Percentiles rank a stretch among this genome's conserved stretches.
phyloP scores from a whole-genome alignment of 1,140 invertebrate genomes.

The Pseudobourletiella spinata region DNA sequence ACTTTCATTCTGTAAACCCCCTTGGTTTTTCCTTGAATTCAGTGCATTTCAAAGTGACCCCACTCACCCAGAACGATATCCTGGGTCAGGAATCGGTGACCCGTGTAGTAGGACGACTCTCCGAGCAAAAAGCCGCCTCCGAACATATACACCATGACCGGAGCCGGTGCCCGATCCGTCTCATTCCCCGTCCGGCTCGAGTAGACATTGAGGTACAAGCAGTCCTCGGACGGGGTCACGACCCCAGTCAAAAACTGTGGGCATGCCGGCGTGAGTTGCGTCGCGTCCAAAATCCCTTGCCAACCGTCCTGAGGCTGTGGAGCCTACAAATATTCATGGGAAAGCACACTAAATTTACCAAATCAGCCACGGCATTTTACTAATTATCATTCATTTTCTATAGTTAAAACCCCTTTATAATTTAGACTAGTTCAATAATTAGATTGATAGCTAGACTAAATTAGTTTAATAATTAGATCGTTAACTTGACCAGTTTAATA shows the following conservation, averaged over 20 bases:
- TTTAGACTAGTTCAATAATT: too few species aligned
- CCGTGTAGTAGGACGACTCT: conserved; percentile 6
- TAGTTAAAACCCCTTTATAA: too few species aligned
- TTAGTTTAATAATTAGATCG: too few species aligned
- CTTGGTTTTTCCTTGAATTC: too few species aligned
- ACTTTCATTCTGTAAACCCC: too few species aligned
- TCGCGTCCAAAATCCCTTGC: conserved; percentile 40
- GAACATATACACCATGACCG: background rate
- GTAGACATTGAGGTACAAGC: conserved; percentile 52
- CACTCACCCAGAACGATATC: conserved; percentile 50
- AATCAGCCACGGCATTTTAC: too few species aligned
- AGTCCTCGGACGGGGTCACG: conserved; percentile 50
- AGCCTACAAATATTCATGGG: background rate
- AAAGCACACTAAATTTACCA: too few species aligned
- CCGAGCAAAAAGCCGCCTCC: conserved; percentile 25
- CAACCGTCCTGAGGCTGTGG: background rate
- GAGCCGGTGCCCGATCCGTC: background rate
- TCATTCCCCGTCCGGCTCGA: conserved; percentile 42
- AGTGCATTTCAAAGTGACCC: too few species aligned
- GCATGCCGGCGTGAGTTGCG: conserved; percentile 39
- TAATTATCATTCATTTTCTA: too few species aligned
- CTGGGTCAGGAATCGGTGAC: conserved; percentile 45
- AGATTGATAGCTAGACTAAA: too few species aligned
- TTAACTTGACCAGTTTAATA: too few species aligned
- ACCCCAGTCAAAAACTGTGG: conserved; percentile 41